phyloP scores from a whole-genome alignment of 2,888 invertebrate genomes.

The Pseudanteris insignis region DNA sequence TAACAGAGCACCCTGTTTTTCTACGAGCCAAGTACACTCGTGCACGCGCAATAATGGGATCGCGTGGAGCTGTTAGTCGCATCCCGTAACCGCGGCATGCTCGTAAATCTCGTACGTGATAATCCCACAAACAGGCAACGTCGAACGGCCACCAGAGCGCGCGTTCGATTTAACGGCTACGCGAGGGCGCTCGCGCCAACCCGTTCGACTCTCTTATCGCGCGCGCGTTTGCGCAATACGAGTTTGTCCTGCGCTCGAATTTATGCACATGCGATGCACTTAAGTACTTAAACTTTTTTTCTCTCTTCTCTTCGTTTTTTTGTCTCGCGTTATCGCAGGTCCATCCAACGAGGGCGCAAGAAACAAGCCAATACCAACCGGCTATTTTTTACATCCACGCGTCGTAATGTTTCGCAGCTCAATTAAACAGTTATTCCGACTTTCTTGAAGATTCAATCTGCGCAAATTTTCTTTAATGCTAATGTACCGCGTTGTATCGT shows the following conservation, averaged over 20 bases:
- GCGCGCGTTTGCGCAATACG: slow-evolving; percentile 16
- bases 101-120: slow-evolving; percentile 35
- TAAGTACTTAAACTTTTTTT: too few species aligned
- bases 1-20: slow-evolving; percentile 8
- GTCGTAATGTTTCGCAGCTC: background rate
- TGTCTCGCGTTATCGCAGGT: slow-evolving; percentile 10
- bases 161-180: slow-evolving; percentile 13
- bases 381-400: background rate
- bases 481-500: background rate
- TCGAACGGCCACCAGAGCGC: slow-evolving; percentile 7
- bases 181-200: slow-evolving; percentile 19
- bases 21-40: slow-evolving; percentile 7
- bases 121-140: slow-evolving; percentile 27
- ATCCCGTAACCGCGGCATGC: slow-evolving; percentile 16
- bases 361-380: slow-evolving; percentile 8
- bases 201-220: slow-evolving; percentile 20
- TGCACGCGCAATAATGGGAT: slow-evolving; percentile 25
- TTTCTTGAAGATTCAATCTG: background rate
- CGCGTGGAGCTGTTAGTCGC: slow-evolving; percentile 21
- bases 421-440: slow-evolving; percentile 1
- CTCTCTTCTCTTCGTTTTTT: too few species aligned
- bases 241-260: slow-evolving; percentile 22
- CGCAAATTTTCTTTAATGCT: background rate
- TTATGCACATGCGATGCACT: slow-evolving; percentile 21
- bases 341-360: slow-evolving; percentile 10